A percentile compares a stretch with the other conserved stretches of the same genome.
phyloP scores from a whole-genome alignment of 2,888 invertebrate genomes.

The Synergus laeviventris region DNA sequence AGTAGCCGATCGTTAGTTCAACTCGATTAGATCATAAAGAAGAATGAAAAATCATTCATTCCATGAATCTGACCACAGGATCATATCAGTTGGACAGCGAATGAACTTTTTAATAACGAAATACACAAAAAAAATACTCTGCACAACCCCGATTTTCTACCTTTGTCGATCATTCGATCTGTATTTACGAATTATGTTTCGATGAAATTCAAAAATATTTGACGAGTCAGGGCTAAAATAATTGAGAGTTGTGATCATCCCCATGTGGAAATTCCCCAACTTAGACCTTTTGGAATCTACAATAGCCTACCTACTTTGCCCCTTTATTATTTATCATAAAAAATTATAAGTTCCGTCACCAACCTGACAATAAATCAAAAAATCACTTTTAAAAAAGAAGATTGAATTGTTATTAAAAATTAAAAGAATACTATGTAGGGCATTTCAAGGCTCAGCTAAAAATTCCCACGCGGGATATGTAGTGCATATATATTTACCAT shows the following conservation, averaged over 20 bases:
- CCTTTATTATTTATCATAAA: too few species aligned
- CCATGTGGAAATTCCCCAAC: too few species aligned
- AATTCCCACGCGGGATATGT: too few species aligned
- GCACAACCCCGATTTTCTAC: not conserved
- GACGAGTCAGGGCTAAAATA: not conserved
- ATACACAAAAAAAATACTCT: not conserved
- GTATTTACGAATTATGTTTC: not conserved
- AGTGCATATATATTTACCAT: not conserved
- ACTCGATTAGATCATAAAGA: constrained; percentile 44
- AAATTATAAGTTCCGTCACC: too few species aligned
- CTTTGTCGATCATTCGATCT: not conserved
- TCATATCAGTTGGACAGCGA: not conserved
- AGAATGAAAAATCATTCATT: constrained; percentile 20
- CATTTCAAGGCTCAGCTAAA: too few species aligned
- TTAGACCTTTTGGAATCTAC: too few species aligned
- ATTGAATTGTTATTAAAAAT: too few species aligned
- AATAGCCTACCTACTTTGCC: too few species aligned
- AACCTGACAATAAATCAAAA: too few species aligned
- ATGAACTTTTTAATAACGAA: constrained; percentile 9
- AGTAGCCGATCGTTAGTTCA: constrained; percentile 25
- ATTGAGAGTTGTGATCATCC: not conserved
- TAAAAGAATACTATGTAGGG: too few species aligned
- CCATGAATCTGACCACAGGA: constrained; percentile 13
- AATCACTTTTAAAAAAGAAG: too few species aligned
- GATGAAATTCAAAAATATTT: not conserved